Conservation (phyloP, 1,140 invertebrate species). For the Pectinophora gossypiella region DNA sequence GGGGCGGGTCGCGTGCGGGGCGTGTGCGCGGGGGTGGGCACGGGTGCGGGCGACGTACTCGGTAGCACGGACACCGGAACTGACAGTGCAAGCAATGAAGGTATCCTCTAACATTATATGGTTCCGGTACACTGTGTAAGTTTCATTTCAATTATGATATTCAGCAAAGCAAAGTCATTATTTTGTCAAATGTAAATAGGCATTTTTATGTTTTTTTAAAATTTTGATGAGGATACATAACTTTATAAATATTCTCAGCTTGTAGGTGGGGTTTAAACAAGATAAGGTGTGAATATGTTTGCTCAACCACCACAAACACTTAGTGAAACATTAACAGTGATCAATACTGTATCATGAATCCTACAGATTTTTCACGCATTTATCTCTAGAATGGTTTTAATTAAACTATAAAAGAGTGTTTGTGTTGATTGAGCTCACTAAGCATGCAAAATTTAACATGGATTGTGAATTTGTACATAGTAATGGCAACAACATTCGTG, state of each 20-base stretch:
- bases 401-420: no score
- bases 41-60: constrained; percentile 58
- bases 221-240: constrained; percentile 13
- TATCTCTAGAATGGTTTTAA: no score
- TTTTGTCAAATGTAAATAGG: constrained; percentile 39
- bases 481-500: constrained; percentile 29
- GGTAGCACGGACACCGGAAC: constrained; percentile 54
- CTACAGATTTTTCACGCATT: no score
- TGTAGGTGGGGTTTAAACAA: constrained; percentile 43
- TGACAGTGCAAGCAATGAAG: constrained; percentile 64
- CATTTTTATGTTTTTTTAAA: constrained; percentile 37
- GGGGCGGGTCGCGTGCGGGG: constrained; percentile 63
- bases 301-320: no score
- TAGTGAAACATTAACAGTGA: no score
- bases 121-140: constrained; percentile 66
- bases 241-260: constrained; percentile 8
- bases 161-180: constrained; percentile 61
- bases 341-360: no score
- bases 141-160: constrained; percentile 53
- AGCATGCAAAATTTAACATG: constrained; percentile 49
- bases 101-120: constrained; percentile 66
- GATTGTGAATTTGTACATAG: constrained; percentile 39
- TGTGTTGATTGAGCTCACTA: no score
- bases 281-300: constrained; percentile 57
- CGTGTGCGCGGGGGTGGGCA: constrained; percentile 62